Conservation (phyloP, 2,888 invertebrate genomes). For the Drosophila colorata region DNA sequence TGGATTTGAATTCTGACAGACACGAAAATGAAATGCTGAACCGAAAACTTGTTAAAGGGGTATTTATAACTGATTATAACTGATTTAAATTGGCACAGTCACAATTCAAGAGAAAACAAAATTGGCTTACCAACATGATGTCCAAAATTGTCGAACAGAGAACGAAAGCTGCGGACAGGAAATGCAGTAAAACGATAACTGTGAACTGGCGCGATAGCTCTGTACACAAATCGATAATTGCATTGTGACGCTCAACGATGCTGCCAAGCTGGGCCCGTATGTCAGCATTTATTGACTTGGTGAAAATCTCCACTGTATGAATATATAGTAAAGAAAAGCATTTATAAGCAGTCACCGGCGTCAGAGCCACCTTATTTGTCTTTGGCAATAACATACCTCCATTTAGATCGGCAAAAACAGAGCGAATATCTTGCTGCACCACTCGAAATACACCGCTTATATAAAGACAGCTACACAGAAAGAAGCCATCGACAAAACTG, state of each 20-base stretch:
- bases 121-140: conserved; percentile 81
- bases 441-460: conserved; percentile 78
- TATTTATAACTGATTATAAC: no score
- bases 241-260: conserved; percentile 80
- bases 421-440: conserved; percentile 79
- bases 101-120: no score
- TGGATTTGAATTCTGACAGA: no score
- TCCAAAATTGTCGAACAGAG: conserved; percentile 83
- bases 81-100: no score
- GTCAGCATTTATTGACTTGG: conserved; percentile 65
- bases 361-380: neutral
- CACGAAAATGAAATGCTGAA: no score
- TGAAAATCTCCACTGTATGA: conserved; percentile 55
- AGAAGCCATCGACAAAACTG: conserved; percentile 82
- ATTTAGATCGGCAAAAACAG: conserved; percentile 64
- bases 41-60: no score
- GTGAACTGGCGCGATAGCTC: conserved; percentile 78
- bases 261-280: conserved; percentile 61
- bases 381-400: conserved; percentile 50
- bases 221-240: conserved; percentile 83
- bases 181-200: conserved; percentile 83
- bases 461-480: conserved; percentile 82
- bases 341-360: neutral
- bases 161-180: conserved; percentile 83
- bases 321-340: neutral